Conservation (phyloP, 2,797 vertebrate species). For the Phataginus tetradactyla region DNA sequence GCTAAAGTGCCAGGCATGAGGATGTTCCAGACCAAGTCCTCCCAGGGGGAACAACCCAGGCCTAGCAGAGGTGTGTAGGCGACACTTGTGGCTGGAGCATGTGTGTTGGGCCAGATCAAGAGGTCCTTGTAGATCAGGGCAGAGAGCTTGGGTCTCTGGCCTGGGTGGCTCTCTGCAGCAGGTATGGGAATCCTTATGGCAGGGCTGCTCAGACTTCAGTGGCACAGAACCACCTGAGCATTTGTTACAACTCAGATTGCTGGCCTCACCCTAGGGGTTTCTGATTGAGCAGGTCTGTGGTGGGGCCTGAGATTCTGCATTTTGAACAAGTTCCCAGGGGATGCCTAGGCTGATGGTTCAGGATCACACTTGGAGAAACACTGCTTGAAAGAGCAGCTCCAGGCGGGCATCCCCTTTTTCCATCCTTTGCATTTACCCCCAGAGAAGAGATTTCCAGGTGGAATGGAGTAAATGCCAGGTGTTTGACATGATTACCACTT, state of each 20-base stretch:
- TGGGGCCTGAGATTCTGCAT: neutral
- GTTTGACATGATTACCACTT: neutral
- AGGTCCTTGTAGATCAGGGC: neutral
- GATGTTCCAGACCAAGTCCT: neutral
- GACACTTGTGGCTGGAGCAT: neutral
- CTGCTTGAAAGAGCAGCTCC: neutral
- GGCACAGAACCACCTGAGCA: neutral
- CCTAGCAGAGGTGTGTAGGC: neutral
- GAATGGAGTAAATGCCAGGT: neutral
- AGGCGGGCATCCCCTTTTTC: neutral
- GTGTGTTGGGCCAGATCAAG: neutral
- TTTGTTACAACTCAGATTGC: neutral
- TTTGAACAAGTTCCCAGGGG: neutral
- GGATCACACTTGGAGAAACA: neutral
- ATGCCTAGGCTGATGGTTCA: neutral
- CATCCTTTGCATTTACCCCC: neutral
- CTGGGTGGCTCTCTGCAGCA: neutral
- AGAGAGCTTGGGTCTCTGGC: neutral
- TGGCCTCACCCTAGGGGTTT: neutral
- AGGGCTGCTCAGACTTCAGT: neutral
- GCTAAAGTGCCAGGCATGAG: neutral
- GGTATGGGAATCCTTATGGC: neutral
- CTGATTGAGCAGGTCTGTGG: neutral
- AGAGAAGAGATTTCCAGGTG: conserved; percentile 29
- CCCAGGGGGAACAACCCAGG: neutral